Evolutionary conservation across 1,140 invertebrate genomes (phyloP), one percentile per base, ranked within the genome.

Genomic region (Dendroctonus ponderosae): DNA sequence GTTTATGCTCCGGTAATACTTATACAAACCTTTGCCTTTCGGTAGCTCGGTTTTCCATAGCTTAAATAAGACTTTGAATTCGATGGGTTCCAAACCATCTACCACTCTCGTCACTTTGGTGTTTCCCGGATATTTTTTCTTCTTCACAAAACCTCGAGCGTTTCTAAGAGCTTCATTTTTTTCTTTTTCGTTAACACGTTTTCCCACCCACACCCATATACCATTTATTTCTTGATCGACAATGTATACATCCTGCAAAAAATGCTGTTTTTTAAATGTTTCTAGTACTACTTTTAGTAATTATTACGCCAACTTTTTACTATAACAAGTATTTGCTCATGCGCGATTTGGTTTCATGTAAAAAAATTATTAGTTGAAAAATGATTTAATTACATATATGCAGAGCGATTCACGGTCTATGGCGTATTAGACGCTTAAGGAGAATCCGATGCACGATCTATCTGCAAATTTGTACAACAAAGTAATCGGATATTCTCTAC

Each of bases 141-240:
- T 95, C 53, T 91, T 91, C 0, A 94, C 87, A 75, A 96, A 94
- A 0, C 93, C 93, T 15, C 94, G 84, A 7, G 89, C 90, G 76
- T 94, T 94, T 70, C 91, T 84, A 79, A 96, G 88, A 0, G 91
- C 91, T 80, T 89, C 92, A 26, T 83, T 82, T 69, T 88, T 84
- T 78, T 90, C 91, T 70, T 85, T 88, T 42, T 80, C 81, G 52
- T 81, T 86, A 44, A 90, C 85, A 69, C 86, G 80, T 76, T 85
- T 86, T 0, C 95, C 95, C 6, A 94, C 89, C 95, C 95, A 98
- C 2, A 94, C 89, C 93, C 94, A 97, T 62, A 97, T 87, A 0
- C 93, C 93, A 2, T 89, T 86, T 7, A 82, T 81, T n/a, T 90
- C 90, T 71, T 92, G 91, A 77, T 97, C 94, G 40, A 97, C 80